phyloP scores from a whole-genome alignment of 2,797 vertebrate genomes.

The Nyctalus aviator region DNA sequence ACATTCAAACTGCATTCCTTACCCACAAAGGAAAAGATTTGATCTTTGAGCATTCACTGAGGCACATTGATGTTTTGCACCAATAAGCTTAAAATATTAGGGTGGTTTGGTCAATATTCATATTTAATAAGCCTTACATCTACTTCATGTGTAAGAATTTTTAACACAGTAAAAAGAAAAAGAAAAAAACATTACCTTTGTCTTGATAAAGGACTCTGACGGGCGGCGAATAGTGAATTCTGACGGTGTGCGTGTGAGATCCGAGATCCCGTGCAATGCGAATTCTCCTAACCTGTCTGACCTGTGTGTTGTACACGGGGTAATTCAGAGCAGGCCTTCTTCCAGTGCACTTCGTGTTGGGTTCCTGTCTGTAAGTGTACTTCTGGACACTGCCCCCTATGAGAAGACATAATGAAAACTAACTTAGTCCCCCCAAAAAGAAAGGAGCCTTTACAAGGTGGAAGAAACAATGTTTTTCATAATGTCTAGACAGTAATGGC shows the following conservation, averaged over 20 bases:
- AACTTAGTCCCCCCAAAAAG: not conserved
- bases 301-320: constrained; percentile 72
- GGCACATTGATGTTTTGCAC: constrained; percentile 40
- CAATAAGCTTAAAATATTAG: not conserved
- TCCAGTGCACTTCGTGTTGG: constrained; percentile 87
- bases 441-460: not conserved
- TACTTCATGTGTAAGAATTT: not conserved
- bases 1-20: constrained; percentile 13
- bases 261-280: constrained; percentile 83
- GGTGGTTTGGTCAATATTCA: not conserved
- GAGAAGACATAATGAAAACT: not conserved
- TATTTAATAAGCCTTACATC: constrained; percentile 15
- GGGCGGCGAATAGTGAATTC: constrained; percentile 75
- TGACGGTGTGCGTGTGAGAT: constrained; percentile 76
- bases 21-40: not conserved
- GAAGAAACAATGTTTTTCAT: not conserved
- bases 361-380: constrained; percentile 93
- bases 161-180: not conserved
- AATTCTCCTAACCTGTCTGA: constrained; percentile 80
- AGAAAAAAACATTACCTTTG: constrained; percentile 70
- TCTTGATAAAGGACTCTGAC: constrained; percentile 71
- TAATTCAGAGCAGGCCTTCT: constrained; percentile 82
- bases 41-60: constrained; percentile 23
- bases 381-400: constrained; percentile 94
- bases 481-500: not conserved